A percentile compares a stretch with the other conserved stretches of the same genome.
Conservation (phyloP, 1,140 invertebrate species). For the Atta cephalotes region DNA sequence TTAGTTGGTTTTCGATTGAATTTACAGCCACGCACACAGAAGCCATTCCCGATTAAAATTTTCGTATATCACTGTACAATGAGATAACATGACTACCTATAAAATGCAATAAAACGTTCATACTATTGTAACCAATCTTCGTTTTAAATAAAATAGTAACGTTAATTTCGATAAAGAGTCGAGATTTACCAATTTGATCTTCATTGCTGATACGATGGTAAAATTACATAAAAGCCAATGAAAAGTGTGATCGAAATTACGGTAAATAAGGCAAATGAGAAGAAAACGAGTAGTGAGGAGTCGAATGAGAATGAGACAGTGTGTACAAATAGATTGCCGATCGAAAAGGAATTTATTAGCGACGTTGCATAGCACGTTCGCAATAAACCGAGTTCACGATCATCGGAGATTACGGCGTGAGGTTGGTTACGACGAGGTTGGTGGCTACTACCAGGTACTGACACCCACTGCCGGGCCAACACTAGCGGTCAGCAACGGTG, state of each 20-base stretch:
- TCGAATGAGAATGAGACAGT: constrained; percentile 45
- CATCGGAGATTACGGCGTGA: constrained; percentile 81
- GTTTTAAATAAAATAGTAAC: background rate
- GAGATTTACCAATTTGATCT: background rate
- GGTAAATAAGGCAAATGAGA: constrained; percentile 44
- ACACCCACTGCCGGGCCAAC: constrained; percentile 64
- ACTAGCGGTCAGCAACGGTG: constrained; percentile 47
- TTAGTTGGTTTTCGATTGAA: constrained; percentile 41
- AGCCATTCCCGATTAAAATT: constrained; percentile 32
- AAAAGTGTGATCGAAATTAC: background rate
- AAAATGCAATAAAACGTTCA: background rate
- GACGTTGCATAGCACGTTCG: constrained; percentile 80
- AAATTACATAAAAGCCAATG: constrained; percentile 60
- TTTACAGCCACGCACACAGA: background rate
- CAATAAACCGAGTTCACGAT: constrained; percentile 83
- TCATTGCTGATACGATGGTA: constrained; percentile 3
- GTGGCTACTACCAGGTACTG: constrained; percentile 81
- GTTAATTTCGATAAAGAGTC: constrained; percentile 5
- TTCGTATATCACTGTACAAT: background rate
- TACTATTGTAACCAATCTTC: background rate
- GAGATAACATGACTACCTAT: background rate
- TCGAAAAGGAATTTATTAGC: constrained; percentile 85
- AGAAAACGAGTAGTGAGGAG: background rate
- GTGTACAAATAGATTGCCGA: constrained; percentile 79
- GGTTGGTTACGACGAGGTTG: constrained; percentile 81